Percentiles rank a stretch among this genome's conserved stretches.
Evolutionary conservation across 1,140 invertebrate genomes (phyloP).

Genomic region (Drosophila quadrilineata): DNA sequence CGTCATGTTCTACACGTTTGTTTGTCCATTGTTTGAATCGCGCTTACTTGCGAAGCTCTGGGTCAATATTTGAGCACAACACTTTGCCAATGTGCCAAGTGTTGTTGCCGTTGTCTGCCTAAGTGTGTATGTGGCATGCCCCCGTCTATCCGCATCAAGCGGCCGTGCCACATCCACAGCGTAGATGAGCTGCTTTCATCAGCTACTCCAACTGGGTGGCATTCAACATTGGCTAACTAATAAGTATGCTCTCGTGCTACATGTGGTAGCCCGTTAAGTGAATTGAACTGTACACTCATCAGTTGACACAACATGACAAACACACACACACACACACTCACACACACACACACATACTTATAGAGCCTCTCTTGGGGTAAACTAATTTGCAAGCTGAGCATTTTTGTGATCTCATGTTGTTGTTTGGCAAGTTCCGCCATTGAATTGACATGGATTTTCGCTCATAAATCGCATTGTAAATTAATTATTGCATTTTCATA

Average conservation of each 20-base stretch:
- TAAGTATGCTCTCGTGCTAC: conserved; percentile 2
- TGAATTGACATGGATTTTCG: neutral
- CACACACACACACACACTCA: conserved; percentile 2
- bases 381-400: neutral
- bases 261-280: conserved; percentile 3
- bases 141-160: too few relatives aligned
- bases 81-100: conserved; percentile 77
- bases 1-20: too few relatives aligned
- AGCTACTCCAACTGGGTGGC: conserved; percentile 26
- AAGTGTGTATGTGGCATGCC: neutral
- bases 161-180: neutral
- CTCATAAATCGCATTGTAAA: neutral
- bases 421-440: neutral
- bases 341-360: neutral
- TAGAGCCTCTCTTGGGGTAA: neutral
- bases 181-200: neutral
- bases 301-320: conserved; percentile 1
- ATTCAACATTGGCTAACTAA: conserved; percentile 29
- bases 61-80: conserved; percentile 73
- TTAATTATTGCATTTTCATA: neutral
- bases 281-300: conserved; percentile 21
- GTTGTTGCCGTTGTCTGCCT: conserved; percentile 28
- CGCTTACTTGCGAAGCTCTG: conserved; percentile 76
- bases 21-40: conserved; percentile 74
- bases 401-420: neutral